Evolutionary conservation across 2,888 invertebrate genomes (phyloP).

Genomic region (Andrena fulva): DNA sequence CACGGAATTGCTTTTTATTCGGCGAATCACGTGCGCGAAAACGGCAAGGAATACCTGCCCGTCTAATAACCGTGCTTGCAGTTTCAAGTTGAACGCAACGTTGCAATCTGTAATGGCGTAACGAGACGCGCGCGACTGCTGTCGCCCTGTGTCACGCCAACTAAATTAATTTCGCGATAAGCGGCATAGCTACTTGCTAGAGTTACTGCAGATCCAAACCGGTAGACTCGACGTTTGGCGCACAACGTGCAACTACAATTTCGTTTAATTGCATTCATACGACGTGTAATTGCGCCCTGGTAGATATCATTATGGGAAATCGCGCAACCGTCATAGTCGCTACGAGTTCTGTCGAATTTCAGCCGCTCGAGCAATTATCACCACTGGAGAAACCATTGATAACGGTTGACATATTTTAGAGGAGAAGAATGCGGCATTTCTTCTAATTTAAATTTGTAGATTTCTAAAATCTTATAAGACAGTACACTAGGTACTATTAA

Average conservation of each 20-base stretch:
- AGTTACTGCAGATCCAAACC: constrained; percentile 26
- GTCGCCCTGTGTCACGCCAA: constrained; percentile 58
- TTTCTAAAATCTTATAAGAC: no score
- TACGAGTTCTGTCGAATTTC: neutral
- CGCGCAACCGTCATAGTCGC: neutral
- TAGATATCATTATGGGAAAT: constrained; percentile 4
- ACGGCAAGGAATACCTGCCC: constrained; percentile 23
- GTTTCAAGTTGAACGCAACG: constrained; percentile 30
- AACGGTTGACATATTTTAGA: neutral
- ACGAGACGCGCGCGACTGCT: constrained; percentile 38
- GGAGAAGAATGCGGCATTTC: neutral
- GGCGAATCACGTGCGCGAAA: neutral
- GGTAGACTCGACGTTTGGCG: constrained; percentile 4
- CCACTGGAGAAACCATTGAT: neutral
- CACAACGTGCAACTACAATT: constrained; percentile 20
- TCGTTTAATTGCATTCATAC: constrained; percentile 43
- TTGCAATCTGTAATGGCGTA: constrained; percentile 38
- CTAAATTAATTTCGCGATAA: constrained; percentile 70
- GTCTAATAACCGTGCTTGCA: constrained; percentile 21
- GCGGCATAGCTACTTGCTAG: constrained; percentile 52
- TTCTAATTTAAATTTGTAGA: no score
- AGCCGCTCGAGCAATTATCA: neutral
- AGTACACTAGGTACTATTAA: no score
- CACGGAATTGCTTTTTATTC: neutral
- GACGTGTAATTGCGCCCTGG: constrained; percentile 22